phyloP scores from a whole-genome alignment of 2,888 invertebrate genomes.

The Deroplatys truncata region DNA sequence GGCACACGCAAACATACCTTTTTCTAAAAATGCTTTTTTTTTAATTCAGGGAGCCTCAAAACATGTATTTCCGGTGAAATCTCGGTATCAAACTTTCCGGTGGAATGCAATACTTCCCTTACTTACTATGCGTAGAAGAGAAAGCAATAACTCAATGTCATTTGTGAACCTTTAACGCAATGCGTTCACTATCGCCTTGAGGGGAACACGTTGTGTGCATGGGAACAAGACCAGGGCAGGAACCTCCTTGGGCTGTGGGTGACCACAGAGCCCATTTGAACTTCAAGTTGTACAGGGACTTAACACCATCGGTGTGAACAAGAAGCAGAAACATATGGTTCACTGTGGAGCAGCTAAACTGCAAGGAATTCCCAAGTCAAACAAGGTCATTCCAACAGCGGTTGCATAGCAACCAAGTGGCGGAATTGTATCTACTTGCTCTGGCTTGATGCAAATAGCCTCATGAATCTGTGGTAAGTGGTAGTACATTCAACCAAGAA shows the following conservation, averaged over 20 bases:
- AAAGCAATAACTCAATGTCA: too few species aligned
- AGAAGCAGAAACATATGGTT: background rate
- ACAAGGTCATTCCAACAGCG: background rate
- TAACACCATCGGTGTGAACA: background rate
- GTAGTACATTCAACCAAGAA: background rate
- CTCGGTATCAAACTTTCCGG: too few species aligned
- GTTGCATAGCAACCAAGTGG: background rate
- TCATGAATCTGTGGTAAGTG: background rate
- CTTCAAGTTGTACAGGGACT: background rate
- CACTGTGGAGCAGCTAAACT: background rate
- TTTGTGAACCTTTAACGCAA: too few species aligned
- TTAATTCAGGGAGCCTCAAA: too few species aligned
- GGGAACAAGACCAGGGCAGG: too few species aligned
- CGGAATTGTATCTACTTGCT: background rate
- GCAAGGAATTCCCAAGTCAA: background rate
- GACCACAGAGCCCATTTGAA: background rate
- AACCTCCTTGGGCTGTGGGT: background rate
- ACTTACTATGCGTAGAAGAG: too few species aligned
- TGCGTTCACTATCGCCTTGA: too few species aligned
- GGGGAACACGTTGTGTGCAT: too few species aligned
- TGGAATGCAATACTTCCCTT: too few species aligned
- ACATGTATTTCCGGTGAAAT: too few species aligned
- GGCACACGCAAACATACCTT: too few species aligned
- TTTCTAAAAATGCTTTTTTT: too few species aligned
- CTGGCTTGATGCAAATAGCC: background rate